phyloP scores from a whole-genome alignment of 2,113 vertebrate genomes.

The Pimephales promelas region DNA sequence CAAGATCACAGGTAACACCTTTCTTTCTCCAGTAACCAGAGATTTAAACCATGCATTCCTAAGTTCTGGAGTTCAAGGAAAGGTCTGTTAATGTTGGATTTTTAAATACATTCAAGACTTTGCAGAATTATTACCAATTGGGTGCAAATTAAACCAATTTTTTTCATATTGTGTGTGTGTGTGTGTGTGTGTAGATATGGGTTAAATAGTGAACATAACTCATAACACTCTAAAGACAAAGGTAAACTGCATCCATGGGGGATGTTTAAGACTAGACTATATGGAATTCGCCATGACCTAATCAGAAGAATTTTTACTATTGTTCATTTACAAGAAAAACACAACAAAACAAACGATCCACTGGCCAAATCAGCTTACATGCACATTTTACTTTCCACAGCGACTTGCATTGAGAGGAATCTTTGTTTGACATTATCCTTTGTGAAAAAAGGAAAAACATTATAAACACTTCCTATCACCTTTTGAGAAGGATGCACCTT shows the following conservation, averaged over 20 bases:
- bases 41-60: background rate
- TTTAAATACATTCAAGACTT: background rate
- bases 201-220: background rate
- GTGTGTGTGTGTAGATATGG: background rate
- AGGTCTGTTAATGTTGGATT: background rate
- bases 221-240: background rate
- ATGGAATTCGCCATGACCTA: background rate
- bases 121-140: too few relatives aligned
- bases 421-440: background rate
- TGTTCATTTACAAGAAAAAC: background rate
- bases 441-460: background rate
- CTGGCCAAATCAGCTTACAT: background rate
- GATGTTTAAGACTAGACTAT: background rate
- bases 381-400: background rate
- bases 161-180: too few relatives aligned
- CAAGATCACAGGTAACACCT: conserved; percentile 22
- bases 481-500: background rate
- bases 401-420: background rate
- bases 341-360: background rate
- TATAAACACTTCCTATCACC: background rate
- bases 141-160: background rate
- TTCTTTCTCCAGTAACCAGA: background rate
- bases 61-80: background rate
- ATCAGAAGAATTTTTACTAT: background rate
- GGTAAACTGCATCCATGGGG: background rate